These are phyloP conservation scores for Octomys mimax DNA, from an alignment of 2,797 vertebrate genomes.

Conservation along the genomic window DNA sequence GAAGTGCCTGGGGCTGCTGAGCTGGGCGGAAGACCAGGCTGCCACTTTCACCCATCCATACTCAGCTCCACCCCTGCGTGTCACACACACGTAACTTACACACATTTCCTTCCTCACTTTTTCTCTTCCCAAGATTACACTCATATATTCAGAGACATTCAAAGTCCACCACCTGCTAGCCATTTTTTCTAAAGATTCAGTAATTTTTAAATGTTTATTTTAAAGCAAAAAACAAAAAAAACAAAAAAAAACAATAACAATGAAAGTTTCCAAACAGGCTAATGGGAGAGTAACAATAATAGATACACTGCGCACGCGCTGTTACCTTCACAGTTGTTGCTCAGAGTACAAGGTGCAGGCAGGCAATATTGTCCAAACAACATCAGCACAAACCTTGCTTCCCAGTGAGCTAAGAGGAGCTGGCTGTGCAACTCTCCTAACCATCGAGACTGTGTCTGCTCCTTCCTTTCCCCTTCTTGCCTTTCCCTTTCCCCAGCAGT, in stretches of 20 bases:
- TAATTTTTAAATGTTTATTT: too few relatives aligned
- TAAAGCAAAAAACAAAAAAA: too few relatives aligned
- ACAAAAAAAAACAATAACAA: too few relatives aligned
- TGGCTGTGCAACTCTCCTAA: not conserved
- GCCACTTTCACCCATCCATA: not conserved
- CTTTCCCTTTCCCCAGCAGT: not conserved
- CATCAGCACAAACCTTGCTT: not conserved
- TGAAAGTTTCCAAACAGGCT: too few relatives aligned
- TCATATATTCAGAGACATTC: not conserved
- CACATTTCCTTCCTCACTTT: not conserved
- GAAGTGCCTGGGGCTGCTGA: not conserved
- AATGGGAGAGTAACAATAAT: too few relatives aligned
- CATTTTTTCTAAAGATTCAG: not conserved
- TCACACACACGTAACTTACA: not conserved
- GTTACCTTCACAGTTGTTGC: too few relatives aligned
- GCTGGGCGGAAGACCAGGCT: not conserved
- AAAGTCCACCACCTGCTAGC: not conserved
- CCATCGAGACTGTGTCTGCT: not conserved
- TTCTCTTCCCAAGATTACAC: not conserved
- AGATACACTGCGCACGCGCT: too few relatives aligned
- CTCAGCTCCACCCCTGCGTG: fast-evolving
- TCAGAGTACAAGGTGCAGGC: not conserved
- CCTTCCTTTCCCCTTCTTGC: not conserved
- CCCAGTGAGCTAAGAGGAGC: not conserved
- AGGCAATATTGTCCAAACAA: not conserved